Percentiles rank a stretch among this genome's conserved stretches.
phyloP scores from a whole-genome alignment of 2,113 vertebrate species.

The Ascaphus truei region DNA sequence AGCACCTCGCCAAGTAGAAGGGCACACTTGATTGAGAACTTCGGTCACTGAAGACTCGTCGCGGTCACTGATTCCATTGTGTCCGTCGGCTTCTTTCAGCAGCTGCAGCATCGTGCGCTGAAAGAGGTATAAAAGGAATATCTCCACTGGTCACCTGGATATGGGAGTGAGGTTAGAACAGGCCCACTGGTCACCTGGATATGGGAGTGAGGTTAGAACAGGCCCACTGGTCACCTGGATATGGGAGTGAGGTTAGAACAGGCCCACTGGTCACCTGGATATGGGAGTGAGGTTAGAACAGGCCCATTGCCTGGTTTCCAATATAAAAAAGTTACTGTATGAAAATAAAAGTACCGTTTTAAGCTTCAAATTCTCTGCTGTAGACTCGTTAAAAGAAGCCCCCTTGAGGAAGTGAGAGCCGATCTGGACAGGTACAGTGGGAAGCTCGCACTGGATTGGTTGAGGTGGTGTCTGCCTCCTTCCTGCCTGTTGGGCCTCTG shows the following conservation, averaged over 20 bases:
- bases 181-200: no score
- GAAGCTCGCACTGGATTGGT: constrained; percentile 94
- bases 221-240: no score
- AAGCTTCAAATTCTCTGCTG: constrained; percentile 92
- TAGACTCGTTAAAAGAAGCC: constrained; percentile 92
- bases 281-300: no score
- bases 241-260: no score
- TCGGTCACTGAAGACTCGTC: constrained; percentile 91
- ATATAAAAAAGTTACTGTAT: background rate
- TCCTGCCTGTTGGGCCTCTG: constrained; percentile 93
- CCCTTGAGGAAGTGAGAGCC: constrained; percentile 93
- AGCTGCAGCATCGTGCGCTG: constrained; percentile 93
- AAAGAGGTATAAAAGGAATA: background rate
- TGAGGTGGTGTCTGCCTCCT: constrained; percentile 90
- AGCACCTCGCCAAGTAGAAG: constrained; percentile 93
- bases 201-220: no score
- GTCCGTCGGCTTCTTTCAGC: constrained; percentile 88
- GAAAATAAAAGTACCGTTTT: constrained; percentile 77
- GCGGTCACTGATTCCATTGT: constrained; percentile 79
- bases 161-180: no score
- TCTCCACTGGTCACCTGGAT: no score
- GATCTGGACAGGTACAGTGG: constrained; percentile 93
- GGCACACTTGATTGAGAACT: constrained; percentile 95
- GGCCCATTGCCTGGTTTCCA: no score
- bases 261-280: no score